phyloP scores from a whole-genome alignment of 2,888 invertebrate genomes.

The Aphodius granarius region DNA sequence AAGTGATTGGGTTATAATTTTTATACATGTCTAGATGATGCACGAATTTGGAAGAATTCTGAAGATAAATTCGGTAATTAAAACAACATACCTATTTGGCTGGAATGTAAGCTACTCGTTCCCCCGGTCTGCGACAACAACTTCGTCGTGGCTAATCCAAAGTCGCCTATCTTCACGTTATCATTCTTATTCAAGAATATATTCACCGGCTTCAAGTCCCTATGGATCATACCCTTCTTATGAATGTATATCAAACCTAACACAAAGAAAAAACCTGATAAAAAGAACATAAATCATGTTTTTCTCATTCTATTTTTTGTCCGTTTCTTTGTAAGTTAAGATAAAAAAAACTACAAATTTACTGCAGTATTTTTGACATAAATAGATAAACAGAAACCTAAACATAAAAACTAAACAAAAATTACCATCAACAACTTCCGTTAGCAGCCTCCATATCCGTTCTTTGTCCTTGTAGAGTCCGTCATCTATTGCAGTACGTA shows the following conservation, averaged over 20 bases:
- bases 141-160: constrained; percentile 90
- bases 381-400: neutral
- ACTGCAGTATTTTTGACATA: too few relatives aligned
- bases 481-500: constrained; percentile 85
- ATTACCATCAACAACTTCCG: constrained; percentile 87
- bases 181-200: constrained; percentile 94
- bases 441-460: constrained; percentile 87
- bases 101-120: constrained; percentile 36
- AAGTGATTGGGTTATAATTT: too few relatives aligned
- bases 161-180: constrained; percentile 97
- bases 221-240: constrained; percentile 86
- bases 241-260: constrained; percentile 83
- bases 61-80: too few relatives aligned
- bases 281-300: too few relatives aligned
- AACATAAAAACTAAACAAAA: neutral
- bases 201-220: constrained; percentile 87
- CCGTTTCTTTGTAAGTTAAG: too few relatives aligned
- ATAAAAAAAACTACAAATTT: too few relatives aligned
- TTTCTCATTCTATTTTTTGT: too few relatives aligned
- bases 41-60: neutral
- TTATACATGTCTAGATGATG: too few relatives aligned
- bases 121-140: constrained; percentile 51
- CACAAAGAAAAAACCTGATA: neutral
- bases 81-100: constrained; percentile 34
- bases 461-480: constrained; percentile 75